Conservation (phyloP, 2,888 invertebrate species). For the Amblyteles armatorius region DNA sequence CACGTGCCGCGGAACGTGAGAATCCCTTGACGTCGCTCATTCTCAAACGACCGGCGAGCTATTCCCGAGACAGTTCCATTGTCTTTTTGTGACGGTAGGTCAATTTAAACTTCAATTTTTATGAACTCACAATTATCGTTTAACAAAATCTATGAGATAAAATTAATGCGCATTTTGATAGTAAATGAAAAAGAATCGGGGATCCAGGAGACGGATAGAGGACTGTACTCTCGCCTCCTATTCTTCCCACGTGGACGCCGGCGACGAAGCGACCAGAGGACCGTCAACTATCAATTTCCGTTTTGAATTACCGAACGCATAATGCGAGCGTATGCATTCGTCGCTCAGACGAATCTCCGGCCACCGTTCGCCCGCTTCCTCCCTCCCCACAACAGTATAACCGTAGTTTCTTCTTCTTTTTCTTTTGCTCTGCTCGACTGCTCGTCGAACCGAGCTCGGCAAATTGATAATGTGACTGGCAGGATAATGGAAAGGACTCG, state of each 20-base stretch:
- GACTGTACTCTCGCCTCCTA: constrained; percentile 5
- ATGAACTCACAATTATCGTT: too few relatives aligned
- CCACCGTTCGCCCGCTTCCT: constrained; percentile 24
- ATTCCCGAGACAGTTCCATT: too few relatives aligned
- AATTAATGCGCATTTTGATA: background rate
- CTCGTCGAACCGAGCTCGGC: constrained; percentile 34
- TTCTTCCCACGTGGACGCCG: constrained; percentile 59
- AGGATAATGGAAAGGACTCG: background rate
- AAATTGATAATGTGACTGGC: constrained; percentile 7
- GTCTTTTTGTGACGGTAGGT: too few relatives aligned
- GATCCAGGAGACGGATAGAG: constrained; percentile 6
- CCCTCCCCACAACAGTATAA: background rate
- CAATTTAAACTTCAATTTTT: too few relatives aligned
- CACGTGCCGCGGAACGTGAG: constrained; percentile 3
- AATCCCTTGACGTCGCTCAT: background rate
- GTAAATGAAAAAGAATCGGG: constrained; percentile 13
- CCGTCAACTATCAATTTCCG: constrained; percentile 82
- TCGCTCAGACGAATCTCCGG: constrained; percentile 78
- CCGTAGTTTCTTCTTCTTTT: constrained; percentile 30
- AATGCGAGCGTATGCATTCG: constrained; percentile 73
- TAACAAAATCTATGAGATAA: too few relatives aligned
- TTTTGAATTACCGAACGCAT: constrained; percentile 80
- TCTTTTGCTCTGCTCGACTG: constrained; percentile 35
- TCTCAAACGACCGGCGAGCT: too few relatives aligned
- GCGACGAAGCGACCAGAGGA: constrained; percentile 55